Conservation (phyloP, 2,888 invertebrate species). For the Agrochola litura region DNA sequence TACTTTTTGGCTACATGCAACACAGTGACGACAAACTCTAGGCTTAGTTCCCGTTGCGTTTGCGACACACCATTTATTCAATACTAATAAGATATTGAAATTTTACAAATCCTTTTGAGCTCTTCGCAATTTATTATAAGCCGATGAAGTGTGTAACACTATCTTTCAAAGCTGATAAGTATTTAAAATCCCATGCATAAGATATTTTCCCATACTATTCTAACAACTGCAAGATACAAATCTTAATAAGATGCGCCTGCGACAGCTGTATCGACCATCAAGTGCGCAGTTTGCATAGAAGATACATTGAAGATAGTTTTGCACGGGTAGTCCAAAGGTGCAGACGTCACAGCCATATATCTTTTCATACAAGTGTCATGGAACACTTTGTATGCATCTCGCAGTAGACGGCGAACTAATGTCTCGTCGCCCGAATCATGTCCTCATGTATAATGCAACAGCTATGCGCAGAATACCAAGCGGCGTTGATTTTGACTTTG, state of each 20-base stretch:
- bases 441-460: slow-evolving; percentile 83
- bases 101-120: neutral
- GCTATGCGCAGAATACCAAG: slow-evolving; percentile 79
- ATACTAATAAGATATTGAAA: slow-evolving; percentile 3
- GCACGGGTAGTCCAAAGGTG: slow-evolving; percentile 31
- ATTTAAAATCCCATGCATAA: slow-evolving; percentile 19
- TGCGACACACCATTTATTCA: neutral
- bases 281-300: slow-evolving; percentile 52
- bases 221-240: slow-evolving; percentile 33
- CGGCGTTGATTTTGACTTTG: slow-evolving; percentile 50
- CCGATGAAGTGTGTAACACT: slow-evolving; percentile 15
- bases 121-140: slow-evolving; percentile 20
- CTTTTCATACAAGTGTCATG: slow-evolving; percentile 61
- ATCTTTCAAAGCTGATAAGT: slow-evolving; percentile 9
- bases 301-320: slow-evolving; percentile 34
- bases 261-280: slow-evolving; percentile 49
- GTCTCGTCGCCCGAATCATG: slow-evolving; percentile 83
- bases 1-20: neutral
- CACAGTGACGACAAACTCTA: neutral
- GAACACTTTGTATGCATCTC: slow-evolving; percentile 77
- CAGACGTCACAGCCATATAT: slow-evolving; percentile 60
- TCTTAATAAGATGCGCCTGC: slow-evolving; percentile 52
- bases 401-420: slow-evolving; percentile 81
- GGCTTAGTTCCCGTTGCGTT: neutral
- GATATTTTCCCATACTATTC: slow-evolving; percentile 37